phyloP scores from a whole-genome alignment of 2,888 invertebrate species.

The Andrena dorsata region DNA sequence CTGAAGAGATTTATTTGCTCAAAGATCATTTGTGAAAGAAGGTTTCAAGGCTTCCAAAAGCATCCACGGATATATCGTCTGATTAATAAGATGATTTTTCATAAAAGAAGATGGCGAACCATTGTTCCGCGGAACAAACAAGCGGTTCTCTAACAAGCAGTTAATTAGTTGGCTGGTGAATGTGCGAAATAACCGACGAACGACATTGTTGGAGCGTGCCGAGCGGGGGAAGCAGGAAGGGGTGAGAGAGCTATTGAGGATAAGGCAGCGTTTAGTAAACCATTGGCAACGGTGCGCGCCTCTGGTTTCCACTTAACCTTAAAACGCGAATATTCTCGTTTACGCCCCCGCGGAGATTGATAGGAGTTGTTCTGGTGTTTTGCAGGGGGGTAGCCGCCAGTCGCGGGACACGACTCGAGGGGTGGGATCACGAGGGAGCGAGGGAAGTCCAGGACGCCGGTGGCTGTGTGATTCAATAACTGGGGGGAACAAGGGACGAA shows the following conservation, averaged over 20 bases:
- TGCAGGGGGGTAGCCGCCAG: constrained; percentile 44
- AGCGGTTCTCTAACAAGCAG: not conserved
- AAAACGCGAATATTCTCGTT: constrained; percentile 61
- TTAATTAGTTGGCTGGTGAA: constrained; percentile 41
- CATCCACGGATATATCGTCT: not conserved
- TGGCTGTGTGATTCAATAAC: constrained; percentile 50
- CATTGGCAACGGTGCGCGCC: constrained; percentile 26
- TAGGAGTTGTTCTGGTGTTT: constrained; percentile 58
- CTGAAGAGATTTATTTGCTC: too few species aligned
- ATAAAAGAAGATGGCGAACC: not conserved
- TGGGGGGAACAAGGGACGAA: constrained; percentile 48
- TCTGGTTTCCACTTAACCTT: constrained; percentile 56
- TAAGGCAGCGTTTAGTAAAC: constrained; percentile 41
- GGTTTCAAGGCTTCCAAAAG: too few species aligned
- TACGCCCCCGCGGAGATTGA: constrained; percentile 57
- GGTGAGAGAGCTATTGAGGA: constrained; percentile 21
- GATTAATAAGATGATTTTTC: not conserved
- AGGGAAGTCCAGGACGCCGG: constrained; percentile 37
- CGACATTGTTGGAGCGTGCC: constrained; percentile 21
- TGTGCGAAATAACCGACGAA: constrained; percentile 15
- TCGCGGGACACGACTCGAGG: constrained; percentile 25
- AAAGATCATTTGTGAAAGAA: too few species aligned
- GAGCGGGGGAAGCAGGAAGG: not conserved
- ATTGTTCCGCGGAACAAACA: not conserved
- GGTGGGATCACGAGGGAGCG: constrained; percentile 18